These are phyloP conservation scores for Lapara coniferarum DNA, from an alignment of 2,888 invertebrate genomes.

Conservation along the genomic window DNA sequence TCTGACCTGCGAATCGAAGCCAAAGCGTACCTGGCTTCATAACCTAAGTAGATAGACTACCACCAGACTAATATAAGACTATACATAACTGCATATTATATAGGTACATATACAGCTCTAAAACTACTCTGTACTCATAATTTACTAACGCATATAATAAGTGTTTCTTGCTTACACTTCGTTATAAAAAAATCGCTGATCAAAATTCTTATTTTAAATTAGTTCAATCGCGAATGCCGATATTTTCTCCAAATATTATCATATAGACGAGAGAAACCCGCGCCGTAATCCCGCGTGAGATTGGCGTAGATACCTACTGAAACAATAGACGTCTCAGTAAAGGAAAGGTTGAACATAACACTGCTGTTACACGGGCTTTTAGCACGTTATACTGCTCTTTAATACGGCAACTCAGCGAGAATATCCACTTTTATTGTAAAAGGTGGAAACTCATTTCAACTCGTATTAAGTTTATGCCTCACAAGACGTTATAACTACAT, in stretches of 20 bases:
- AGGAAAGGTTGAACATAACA: conserved; percentile 48
- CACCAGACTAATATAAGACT: too few relatives aligned
- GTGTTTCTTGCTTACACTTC: not conserved
- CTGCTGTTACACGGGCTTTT: conserved; percentile 49
- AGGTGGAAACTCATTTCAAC: conserved; percentile 39
- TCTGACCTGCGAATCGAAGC: too few relatives aligned
- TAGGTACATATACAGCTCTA: too few relatives aligned
- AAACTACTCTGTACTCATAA: too few relatives aligned
- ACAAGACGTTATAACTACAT: conserved; percentile 24
- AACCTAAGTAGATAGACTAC: too few relatives aligned
- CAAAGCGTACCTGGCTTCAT: too few relatives aligned
- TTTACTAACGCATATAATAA: too few relatives aligned
- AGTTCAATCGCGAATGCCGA: conserved; percentile 15
- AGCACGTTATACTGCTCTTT: conserved; percentile 43
- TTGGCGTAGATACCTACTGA: conserved; percentile 43
- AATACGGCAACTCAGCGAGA: conserved; percentile 40
- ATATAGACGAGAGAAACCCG: conserved; percentile 36
- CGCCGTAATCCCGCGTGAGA: conserved; percentile 41
- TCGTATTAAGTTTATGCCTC: conserved; percentile 40
- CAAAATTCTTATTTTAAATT: conserved; percentile 21
- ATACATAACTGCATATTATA: too few relatives aligned
- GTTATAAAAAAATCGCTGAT: conserved; percentile 14
- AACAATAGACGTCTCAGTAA: conserved; percentile 48
- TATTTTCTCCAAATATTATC: conserved; percentile 27
- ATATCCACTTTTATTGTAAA: conserved; percentile 39